phyloP scores from a whole-genome alignment of 1,140 invertebrate species.

The Drosophila aff. region DNA sequence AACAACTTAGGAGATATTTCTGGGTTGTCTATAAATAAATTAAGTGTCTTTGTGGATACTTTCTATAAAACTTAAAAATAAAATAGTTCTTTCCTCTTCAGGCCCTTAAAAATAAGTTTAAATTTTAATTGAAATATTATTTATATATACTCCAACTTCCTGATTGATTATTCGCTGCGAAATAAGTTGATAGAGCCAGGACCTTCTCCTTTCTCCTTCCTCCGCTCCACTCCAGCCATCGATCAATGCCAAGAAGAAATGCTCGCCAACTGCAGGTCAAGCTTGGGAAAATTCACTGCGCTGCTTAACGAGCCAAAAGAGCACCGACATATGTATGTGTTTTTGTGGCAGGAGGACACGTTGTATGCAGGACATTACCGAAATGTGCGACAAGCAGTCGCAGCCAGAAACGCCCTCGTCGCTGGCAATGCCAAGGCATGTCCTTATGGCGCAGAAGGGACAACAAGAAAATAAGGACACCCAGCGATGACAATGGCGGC shows the following conservation, averaged over 20 bases:
- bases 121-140: neutral
- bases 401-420: constrained; percentile 39
- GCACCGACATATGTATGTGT: constrained; percentile 5
- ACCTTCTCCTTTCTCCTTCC: neutral
- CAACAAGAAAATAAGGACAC: constrained; percentile 26
- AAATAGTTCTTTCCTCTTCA: neutral
- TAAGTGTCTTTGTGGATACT: neutral
- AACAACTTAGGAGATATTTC: too few relatives aligned
- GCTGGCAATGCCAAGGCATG: constrained; percentile 26
- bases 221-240: constrained; percentile 10
- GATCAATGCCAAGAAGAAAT: constrained; percentile 35
- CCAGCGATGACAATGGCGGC: constrained; percentile 50
- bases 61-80: neutral
- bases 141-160: too few relatives aligned
- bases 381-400: constrained; percentile 60
- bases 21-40: neutral
- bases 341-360: constrained; percentile 13
- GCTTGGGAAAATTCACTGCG: constrained; percentile 26
- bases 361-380: constrained; percentile 43
- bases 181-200: neutral
- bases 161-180: constrained; percentile 6
- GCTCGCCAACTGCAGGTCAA: constrained; percentile 26
- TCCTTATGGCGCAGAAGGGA: constrained; percentile 30
- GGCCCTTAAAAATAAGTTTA: neutral
- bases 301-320: constrained; percentile 43